Evolutionary conservation across 2,113 vertebrate genomes (phyloP).

Genomic region (Eurypyga helias): DNA sequence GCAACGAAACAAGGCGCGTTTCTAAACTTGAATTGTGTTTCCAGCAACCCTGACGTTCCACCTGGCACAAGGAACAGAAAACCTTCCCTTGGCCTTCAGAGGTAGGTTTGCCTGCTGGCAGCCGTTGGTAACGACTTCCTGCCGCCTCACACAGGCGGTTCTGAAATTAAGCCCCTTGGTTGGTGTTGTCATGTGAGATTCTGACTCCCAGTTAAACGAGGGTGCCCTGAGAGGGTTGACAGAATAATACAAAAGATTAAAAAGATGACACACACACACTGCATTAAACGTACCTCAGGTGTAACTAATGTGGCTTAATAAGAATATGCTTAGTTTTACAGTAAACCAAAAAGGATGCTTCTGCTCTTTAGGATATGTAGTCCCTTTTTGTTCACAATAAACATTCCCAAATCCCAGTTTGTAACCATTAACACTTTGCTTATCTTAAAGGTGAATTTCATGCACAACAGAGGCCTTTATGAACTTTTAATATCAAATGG

Average conservation of each 20-base stretch:
- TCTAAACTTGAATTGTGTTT: neutral
- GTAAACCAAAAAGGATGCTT: conserved; percentile 3
- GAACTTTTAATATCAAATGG: neutral
- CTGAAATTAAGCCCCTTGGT: conserved; percentile 74
- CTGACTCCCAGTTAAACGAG: conserved; percentile 62
- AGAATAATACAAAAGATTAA: conserved; percentile 69
- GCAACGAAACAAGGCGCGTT: neutral
- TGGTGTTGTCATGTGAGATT: conserved; percentile 79
- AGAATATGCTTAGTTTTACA: conserved; percentile 8
- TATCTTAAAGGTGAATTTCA: neutral
- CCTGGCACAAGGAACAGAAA: conserved; percentile 37
- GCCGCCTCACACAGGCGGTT: conserved; percentile 77
- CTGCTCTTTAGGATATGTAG: neutral
- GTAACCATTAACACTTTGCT: neutral
- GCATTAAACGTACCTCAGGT: conserved; percentile 49
- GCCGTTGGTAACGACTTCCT: conserved; percentile 81
- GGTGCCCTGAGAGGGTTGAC: conserved; percentile 58
- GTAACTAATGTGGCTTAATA: conserved; percentile 51
- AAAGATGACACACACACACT: too few relatives aligned
- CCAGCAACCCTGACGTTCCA: conserved; percentile 36
- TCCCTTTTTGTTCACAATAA: neutral
- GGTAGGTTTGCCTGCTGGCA: conserved; percentile 72
- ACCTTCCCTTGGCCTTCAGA: conserved; percentile 30
- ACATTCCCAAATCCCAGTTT: neutral
- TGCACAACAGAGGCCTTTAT: neutral